A percentile compares a stretch with the other conserved stretches of the same genome.
phyloP scores from a whole-genome alignment of 2,797 vertebrate species.

The Holocentrus rufus region DNA sequence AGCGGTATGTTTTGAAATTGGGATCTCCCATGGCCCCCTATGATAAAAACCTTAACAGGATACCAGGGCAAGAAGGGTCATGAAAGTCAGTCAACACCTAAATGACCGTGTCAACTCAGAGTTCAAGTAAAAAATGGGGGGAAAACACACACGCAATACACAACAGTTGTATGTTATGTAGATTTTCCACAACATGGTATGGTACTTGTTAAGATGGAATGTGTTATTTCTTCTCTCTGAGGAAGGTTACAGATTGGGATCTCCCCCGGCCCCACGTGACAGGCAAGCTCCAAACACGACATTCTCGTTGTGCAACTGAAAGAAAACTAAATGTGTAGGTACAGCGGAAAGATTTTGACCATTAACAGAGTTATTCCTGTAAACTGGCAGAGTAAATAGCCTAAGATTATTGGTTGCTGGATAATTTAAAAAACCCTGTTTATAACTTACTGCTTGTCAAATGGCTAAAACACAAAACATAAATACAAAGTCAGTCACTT shows the following conservation, averaged over 20 bases:
- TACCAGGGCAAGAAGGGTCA: neutral
- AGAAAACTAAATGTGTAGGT: too few species aligned
- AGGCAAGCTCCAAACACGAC: conserved; percentile 4
- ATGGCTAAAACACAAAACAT: neutral
- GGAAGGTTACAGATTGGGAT: conserved; percentile 19
- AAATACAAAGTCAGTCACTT: neutral
- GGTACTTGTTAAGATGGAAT: conserved; percentile 59
- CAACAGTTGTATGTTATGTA: conserved; percentile 19
- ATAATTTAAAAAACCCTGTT: too few species aligned
- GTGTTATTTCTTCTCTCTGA: conserved; percentile 65
- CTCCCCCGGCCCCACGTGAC: conserved; percentile 31
- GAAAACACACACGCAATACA: neutral
- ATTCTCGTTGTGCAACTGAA: neutral
- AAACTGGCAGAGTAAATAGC: neutral
- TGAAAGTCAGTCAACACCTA: neutral
- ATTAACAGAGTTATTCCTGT: neutral
- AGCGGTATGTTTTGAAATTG: neutral
- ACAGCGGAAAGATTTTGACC: neutral
- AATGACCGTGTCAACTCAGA: conserved; percentile 26
- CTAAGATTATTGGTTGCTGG: too few species aligned
- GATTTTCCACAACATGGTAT: conserved; percentile 23
- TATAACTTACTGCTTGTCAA: neutral
- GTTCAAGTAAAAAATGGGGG: conserved; percentile 18
- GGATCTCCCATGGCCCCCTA: neutral
- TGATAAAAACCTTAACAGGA: neutral